These are phyloP conservation scores for Hippopotamyrus pictus DNA, from an alignment of 2,797 vertebrate species.

Conservation along the genomic window DNA sequence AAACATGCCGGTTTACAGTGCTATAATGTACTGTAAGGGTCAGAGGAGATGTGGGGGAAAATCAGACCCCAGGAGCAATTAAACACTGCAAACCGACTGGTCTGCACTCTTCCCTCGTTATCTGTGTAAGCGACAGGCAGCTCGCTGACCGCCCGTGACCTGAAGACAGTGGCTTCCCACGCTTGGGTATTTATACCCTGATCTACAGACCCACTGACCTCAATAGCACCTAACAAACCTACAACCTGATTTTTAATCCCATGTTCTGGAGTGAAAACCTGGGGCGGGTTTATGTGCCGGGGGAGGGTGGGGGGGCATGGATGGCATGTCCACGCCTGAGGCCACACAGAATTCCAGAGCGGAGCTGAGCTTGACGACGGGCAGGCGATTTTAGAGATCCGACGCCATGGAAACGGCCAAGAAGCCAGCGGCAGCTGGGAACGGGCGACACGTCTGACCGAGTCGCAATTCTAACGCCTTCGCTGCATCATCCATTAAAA, in stretches of 20 bases:
- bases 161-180: neutral
- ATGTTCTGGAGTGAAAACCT: conserved; percentile 41
- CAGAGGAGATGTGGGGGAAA: neutral
- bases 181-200: conserved; percentile 42
- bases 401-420: neutral
- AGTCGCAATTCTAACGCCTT: neutral
- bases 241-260: conserved; percentile 55
- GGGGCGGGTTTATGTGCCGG: conserved; percentile 45
- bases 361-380: neutral
- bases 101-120: neutral
- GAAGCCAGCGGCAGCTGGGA: neutral
- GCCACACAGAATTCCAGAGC: neutral
- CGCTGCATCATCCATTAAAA: neutral
- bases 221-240: conserved; percentile 59
- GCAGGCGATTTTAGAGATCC: neutral
- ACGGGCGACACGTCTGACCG: neutral
- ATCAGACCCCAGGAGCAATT: neutral
- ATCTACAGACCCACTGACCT: conserved; percentile 49
- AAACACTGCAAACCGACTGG: neutral
- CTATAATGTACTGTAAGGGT: neutral
- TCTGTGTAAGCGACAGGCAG: too few relatives aligned
- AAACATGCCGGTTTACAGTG: neutral
- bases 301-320: neutral
- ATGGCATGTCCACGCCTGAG: neutral
- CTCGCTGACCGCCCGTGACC: neutral